Evolutionary conservation across 2,888 invertebrate species (phyloP).

Genomic region (Dione juno): DNA sequence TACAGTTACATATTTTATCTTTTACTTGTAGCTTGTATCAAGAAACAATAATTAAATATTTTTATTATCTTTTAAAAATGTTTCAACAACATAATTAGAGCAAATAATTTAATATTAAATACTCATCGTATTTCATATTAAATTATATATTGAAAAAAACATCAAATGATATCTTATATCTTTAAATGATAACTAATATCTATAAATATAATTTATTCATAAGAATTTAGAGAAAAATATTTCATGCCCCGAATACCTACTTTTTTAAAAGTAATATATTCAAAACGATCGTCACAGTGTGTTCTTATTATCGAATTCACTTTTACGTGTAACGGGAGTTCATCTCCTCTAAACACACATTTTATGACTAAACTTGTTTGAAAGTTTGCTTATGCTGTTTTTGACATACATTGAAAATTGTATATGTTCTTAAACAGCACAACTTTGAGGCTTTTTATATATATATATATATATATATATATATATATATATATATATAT

Average conservation of each 20-base stretch:
- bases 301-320: slow-evolving; percentile 61
- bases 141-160: neutral
- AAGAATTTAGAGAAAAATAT: slow-evolving; percentile 6
- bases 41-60: too few species aligned
- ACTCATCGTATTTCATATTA: neutral
- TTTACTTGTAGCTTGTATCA: too few species aligned
- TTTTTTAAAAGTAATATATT: slow-evolving; percentile 55
- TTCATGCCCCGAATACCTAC: slow-evolving; percentile 56
- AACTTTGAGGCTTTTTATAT: too few species aligned
- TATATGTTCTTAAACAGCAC: too few species aligned
- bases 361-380: slow-evolving; percentile 33
- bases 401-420: neutral
- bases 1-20: too few species aligned
- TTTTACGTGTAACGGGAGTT: slow-evolving; percentile 67
- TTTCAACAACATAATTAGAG: too few species aligned
- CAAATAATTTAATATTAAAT: too few species aligned
- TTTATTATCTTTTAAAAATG: too few species aligned
- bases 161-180: neutral
- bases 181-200: neutral
- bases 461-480: too few species aligned
- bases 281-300: slow-evolving; percentile 53
- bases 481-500: too few species aligned
- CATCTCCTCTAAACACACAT: slow-evolving; percentile 52
- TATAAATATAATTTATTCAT: neutral
- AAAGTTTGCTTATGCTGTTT: slow-evolving; percentile 8